These are phyloP conservation scores for Pimephales promelas DNA, from an alignment of 2,113 vertebrate genomes.

Conservation along the genomic window DNA sequence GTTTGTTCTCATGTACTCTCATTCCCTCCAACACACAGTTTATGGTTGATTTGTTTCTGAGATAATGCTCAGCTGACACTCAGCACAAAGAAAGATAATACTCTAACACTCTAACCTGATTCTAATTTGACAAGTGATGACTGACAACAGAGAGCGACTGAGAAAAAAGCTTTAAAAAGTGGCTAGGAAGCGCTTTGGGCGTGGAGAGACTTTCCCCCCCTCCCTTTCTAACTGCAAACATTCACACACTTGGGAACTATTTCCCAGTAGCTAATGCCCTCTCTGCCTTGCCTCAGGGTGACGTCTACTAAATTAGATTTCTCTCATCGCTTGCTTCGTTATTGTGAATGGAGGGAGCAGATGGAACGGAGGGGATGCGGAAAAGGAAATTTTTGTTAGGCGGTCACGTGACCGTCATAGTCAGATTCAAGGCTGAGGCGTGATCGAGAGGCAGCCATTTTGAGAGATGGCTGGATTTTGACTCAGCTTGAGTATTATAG, in stretches of 20 bases:
- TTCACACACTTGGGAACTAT: conserved; percentile 36
- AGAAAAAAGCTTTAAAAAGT: conserved; percentile 24
- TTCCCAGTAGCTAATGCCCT: conserved; percentile 46
- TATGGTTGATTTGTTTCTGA: conserved; percentile 37
- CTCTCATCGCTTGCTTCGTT: conserved; percentile 43
- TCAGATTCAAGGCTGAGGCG: conserved; percentile 45
- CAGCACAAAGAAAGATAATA: conserved; percentile 52
- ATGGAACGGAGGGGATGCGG: conserved; percentile 39
- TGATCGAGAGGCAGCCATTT: conserved; percentile 45
- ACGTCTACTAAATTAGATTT: conserved; percentile 50
- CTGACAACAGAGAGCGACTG: conserved; percentile 48
- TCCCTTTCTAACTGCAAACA: conserved; percentile 18
- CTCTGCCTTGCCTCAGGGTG: conserved; percentile 36
- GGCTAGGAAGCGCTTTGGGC: not conserved
- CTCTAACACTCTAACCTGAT: conserved; percentile 45
- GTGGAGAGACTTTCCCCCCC: not conserved
- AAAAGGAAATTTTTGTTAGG: conserved; percentile 42
- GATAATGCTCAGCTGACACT: conserved; percentile 55
- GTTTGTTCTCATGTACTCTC: not conserved
- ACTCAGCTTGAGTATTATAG: not conserved
- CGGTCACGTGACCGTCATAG: conserved; percentile 32
- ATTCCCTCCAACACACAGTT: not conserved
- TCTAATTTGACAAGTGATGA: conserved; percentile 58
- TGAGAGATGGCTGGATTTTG: conserved; percentile 10
- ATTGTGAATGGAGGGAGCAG: conserved; percentile 49